Conservation (phyloP, 2,113 vertebrate genomes). For the Nerophis lumbriciformis region DNA sequence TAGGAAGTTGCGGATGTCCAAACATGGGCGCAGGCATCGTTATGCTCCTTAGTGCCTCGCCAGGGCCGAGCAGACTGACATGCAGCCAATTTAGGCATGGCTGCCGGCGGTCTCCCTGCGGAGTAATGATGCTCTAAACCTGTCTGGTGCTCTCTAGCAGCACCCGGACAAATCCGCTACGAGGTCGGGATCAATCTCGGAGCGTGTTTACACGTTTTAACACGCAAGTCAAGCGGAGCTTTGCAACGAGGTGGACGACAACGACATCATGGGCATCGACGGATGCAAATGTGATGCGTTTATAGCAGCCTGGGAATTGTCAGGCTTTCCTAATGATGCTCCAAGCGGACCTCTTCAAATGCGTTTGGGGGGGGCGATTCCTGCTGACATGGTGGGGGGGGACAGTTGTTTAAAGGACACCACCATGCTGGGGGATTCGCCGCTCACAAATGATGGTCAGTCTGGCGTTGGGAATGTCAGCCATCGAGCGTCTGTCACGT, state of each 20-base stretch:
- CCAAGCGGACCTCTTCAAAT: slow-evolving; percentile 70
- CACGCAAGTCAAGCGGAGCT: slow-evolving; percentile 3
- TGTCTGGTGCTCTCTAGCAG: slow-evolving; percentile 52
- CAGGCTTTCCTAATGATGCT: slow-evolving; percentile 74
- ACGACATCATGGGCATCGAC: slow-evolving; percentile 10
- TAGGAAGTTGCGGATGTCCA: slow-evolving; percentile 50
- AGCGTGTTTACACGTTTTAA: slow-evolving; percentile 42
- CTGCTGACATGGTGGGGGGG: slow-evolving; percentile 71
- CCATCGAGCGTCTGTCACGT: slow-evolving; percentile 28
- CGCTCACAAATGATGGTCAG: slow-evolving; percentile 67
- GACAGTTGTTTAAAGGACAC: slow-evolving; percentile 13
- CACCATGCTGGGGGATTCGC: slow-evolving; percentile 64
- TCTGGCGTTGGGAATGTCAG: slow-evolving; percentile 63
- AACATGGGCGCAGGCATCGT: slow-evolving; percentile 60
- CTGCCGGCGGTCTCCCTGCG: slow-evolving; percentile 38
- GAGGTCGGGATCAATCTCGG: slow-evolving; percentile 34
- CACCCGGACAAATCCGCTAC: slow-evolving; percentile 34
- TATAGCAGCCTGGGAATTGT: slow-evolving; percentile 70
- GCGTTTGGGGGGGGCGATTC: slow-evolving; percentile 55
- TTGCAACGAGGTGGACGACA: slow-evolving; percentile 2
- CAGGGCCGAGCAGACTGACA: slow-evolving; percentile 59
- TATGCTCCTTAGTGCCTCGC: slow-evolving; percentile 62
- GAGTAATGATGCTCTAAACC: slow-evolving; percentile 68
- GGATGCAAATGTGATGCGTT: slow-evolving; percentile 56
- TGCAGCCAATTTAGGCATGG: slow-evolving; percentile 61